phyloP scores from a whole-genome alignment of 1,140 invertebrate species.

The Zaprionus kolodkinae region DNA sequence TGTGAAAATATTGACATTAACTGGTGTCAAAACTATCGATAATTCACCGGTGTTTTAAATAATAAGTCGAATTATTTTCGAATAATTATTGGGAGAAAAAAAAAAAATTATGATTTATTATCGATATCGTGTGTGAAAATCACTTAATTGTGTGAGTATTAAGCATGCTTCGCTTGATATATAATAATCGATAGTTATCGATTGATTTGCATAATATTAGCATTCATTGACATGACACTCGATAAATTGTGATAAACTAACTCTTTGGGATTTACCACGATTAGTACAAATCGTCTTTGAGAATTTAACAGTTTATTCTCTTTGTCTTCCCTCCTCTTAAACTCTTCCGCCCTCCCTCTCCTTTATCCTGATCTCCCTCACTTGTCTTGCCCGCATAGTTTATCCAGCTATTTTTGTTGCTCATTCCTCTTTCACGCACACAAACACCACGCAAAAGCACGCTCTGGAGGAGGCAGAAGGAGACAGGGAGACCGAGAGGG shows the following conservation, averaged over 20 bases:
- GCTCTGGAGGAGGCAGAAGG: not conserved
- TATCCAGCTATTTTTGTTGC: conserved; percentile 34
- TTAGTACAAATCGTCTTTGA: not conserved
- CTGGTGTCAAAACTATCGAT: conserved; percentile 1
- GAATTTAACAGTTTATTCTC: not conserved
- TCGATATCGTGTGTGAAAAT: not conserved
- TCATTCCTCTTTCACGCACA: conserved; percentile 23
- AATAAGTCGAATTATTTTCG: not conserved
- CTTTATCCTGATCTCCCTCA: not conserved
- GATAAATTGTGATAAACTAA: not conserved
- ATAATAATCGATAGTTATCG: not conserved
- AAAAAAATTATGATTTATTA: not conserved
- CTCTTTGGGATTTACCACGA: not conserved
- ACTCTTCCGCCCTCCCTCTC: not conserved
- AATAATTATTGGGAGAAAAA: not conserved
- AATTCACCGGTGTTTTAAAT: not conserved
- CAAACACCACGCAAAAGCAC: conserved; percentile 7
- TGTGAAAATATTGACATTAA: not conserved
- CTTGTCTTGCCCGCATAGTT: conserved; percentile 33
- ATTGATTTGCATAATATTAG: not conserved
- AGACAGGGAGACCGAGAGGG: not conserved
- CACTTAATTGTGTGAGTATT: not conserved
- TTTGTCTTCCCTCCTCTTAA: not conserved
- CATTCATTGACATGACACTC: not conserved
- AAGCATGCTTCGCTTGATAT: not conserved